phyloP scores from a whole-genome alignment of 2,888 invertebrate species.

The Lamproptera curius region DNA sequence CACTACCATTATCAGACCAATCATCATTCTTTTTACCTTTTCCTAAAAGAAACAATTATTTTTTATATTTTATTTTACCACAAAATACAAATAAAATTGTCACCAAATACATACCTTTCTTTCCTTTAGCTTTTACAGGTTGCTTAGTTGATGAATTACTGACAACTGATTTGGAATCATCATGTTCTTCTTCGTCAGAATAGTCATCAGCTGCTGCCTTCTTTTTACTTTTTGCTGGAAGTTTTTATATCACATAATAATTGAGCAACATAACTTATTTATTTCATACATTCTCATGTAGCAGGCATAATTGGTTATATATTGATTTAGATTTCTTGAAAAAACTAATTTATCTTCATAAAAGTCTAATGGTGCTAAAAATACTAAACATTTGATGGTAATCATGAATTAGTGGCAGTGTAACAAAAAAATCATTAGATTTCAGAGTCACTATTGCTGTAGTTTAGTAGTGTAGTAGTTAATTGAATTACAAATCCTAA shows the following conservation, averaged over 20 bases:
- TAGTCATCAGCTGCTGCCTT: slow-evolving; percentile 68
- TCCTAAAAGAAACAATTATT: slow-evolving; percentile 34
- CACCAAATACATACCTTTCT: slow-evolving; percentile 44
- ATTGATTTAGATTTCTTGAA: no score
- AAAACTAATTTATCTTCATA: no score
- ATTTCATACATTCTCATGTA: no score
- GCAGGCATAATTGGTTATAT: no score
- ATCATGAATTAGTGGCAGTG: no score
- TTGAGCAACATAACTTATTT: no score
- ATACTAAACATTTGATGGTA: background rate
- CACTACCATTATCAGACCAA: slow-evolving; percentile 74
- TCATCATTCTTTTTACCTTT: slow-evolving; percentile 77
- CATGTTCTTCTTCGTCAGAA: slow-evolving; percentile 70
- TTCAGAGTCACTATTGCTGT: no score
- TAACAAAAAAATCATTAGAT: no score
- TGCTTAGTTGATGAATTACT: slow-evolving; percentile 60
- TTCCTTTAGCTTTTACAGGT: slow-evolving; percentile 47
- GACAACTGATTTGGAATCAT: slow-evolving; percentile 55
- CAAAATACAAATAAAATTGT: background rate
- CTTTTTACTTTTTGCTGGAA: slow-evolving; percentile 64
- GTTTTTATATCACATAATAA: no score
- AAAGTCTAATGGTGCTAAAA: no score
- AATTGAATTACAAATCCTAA: no score
- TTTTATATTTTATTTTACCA: background rate
- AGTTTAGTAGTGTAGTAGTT: no score